Conservation (phyloP, 2,797 vertebrate genomes). For the Anguilla marmorata region DNA sequence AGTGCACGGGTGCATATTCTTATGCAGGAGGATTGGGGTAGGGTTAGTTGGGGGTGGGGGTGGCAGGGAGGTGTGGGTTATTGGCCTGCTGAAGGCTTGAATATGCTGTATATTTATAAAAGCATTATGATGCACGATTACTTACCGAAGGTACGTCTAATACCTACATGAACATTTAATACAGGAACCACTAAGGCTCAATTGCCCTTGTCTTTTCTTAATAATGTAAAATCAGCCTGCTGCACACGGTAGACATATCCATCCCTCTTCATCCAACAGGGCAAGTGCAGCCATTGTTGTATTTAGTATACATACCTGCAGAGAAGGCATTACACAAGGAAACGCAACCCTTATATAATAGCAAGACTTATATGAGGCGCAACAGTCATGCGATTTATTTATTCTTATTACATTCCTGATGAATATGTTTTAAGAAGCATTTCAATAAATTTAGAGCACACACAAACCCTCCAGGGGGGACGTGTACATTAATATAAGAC, state of each 20-base stretch:
- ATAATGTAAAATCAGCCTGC: slow-evolving; percentile 16
- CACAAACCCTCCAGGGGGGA: not conserved
- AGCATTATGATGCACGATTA: slow-evolving; percentile 63
- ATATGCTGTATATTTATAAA: slow-evolving; percentile 63
- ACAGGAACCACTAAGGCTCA: slow-evolving; percentile 60
- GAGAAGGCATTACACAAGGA: not conserved
- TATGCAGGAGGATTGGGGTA: slow-evolving; percentile 41
- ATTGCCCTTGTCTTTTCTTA: slow-evolving; percentile 61
- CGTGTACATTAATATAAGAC: not conserved
- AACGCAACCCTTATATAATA: not conserved
- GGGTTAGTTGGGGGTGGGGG: slow-evolving; percentile 40
- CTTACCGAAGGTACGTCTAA: slow-evolving; percentile 62
- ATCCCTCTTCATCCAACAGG: slow-evolving; percentile 9
- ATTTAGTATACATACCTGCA: not conserved
- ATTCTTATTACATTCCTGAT: not conserved
- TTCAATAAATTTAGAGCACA: not conserved
- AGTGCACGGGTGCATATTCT: slow-evolving; percentile 36
- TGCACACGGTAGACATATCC: not conserved
- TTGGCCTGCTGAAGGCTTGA: slow-evolving; percentile 39
- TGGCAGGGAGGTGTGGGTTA: slow-evolving; percentile 19
- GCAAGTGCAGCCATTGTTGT: not conserved
- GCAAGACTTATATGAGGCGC: not conserved
- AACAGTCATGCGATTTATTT: not conserved
- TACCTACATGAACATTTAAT: slow-evolving; percentile 68
- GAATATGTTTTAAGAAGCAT: too few species aligned